phyloP scores from a whole-genome alignment of 2,888 invertebrate genomes.

The Lacanobia oleracea region DNA sequence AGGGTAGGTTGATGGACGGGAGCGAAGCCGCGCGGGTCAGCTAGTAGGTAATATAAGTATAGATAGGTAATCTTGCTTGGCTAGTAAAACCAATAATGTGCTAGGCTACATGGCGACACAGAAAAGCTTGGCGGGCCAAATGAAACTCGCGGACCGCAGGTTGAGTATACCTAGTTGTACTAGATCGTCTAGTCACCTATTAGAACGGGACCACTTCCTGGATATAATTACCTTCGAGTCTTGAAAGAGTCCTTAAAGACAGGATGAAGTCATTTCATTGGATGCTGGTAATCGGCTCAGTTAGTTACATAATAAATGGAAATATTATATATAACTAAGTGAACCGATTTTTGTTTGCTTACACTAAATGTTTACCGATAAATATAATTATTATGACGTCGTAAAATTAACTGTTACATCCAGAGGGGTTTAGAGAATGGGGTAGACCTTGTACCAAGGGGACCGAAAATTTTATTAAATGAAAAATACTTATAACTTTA shows the following conservation, averaged over 20 bases:
- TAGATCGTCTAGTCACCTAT: conserved; percentile 34
- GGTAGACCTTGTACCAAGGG: background rate
- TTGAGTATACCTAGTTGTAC: background rate
- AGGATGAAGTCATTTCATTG: conserved; percentile 33
- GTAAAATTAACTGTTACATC: background rate
- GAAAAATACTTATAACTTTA: background rate
- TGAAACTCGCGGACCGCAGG: too few species aligned
- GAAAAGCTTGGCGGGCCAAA: too few species aligned
- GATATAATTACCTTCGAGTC: conserved; percentile 39
- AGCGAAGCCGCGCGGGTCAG: too few species aligned
- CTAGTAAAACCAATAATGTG: too few species aligned
- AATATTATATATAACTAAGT: too few species aligned
- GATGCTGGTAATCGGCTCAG: background rate
- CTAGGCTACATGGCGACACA: too few species aligned
- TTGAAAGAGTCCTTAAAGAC: conserved; percentile 30
- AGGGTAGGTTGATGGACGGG: too few species aligned
- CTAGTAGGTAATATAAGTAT: too few species aligned
- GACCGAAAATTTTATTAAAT: background rate
- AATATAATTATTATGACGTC: background rate
- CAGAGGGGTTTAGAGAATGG: background rate
- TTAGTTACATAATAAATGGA: background rate
- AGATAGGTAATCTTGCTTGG: too few species aligned
- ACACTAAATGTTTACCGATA: background rate
- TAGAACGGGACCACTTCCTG: conserved; percentile 60
- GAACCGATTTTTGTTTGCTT: too few species aligned